Evolutionary conservation across 2,113 vertebrate genomes (phyloP).

Genomic region (Smithornis capensis): DNA sequence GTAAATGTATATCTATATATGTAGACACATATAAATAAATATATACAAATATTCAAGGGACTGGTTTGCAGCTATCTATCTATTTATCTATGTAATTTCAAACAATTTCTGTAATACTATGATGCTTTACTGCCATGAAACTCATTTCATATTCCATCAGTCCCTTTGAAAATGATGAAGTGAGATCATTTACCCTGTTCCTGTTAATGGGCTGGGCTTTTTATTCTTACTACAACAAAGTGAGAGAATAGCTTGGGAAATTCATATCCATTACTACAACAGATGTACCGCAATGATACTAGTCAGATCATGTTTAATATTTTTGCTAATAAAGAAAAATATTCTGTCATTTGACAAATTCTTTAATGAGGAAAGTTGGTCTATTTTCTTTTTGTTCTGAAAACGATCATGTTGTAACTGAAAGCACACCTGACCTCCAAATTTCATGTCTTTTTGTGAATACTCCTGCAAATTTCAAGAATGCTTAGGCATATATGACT

Average conservation of each 20-base stretch:
- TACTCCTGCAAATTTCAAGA: not conserved
- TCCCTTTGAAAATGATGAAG: conserved; percentile 72
- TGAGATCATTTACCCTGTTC: conserved; percentile 63
- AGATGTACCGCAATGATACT: conserved; percentile 27
- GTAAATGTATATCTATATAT: not conserved
- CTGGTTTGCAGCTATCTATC: not conserved
- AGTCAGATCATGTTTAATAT: conserved; percentile 54
- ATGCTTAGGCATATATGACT: not conserved
- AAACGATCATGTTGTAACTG: not conserved
- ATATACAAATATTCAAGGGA: not conserved
- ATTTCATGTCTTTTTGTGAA: not conserved
- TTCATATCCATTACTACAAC: conserved; percentile 50
- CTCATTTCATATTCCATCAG: conserved; percentile 75
- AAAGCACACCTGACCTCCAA: not conserved
- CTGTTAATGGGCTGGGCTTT: conserved; percentile 60
- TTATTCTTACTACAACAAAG: conserved; percentile 59
- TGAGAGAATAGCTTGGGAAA: conserved; percentile 36
- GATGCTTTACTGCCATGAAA: conserved; percentile 54
- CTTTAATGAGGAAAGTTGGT: not conserved
- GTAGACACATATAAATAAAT: not conserved
- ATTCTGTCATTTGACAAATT: conserved; percentile 20
- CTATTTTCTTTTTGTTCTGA: not conserved
- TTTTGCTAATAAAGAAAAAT: conserved; percentile 62
- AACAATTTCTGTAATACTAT: conserved; percentile 50
- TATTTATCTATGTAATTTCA: conserved; percentile 40